Conservation (phyloP, 2,797 vertebrate species). For the Diglossa cyanea region DNA sequence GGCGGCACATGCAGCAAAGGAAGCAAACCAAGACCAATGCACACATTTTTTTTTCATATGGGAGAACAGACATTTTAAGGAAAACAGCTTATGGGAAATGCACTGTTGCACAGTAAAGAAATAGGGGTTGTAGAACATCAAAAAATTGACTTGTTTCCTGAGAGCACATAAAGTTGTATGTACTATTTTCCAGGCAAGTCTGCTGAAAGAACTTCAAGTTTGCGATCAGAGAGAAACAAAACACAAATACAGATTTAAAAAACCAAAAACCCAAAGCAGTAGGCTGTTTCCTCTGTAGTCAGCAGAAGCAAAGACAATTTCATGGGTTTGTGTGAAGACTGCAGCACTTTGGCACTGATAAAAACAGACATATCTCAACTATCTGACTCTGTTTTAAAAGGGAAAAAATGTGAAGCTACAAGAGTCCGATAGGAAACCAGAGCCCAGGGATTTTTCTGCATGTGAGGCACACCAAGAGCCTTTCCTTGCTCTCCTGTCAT, state of each 20-base stretch:
- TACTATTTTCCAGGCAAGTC: not conserved
- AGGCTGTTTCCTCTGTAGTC: not conserved
- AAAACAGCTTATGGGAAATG: not conserved
- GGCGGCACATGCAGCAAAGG: not conserved
- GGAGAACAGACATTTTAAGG: not conserved
- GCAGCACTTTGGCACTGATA: not conserved
- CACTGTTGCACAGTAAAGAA: not conserved
- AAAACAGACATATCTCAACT: not conserved
- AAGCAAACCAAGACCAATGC: not conserved
- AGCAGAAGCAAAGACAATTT: not conserved
- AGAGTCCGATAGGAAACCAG: not conserved
- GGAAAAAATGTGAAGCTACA: not conserved
- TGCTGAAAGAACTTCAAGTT: not conserved
- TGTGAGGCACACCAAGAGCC: not conserved
- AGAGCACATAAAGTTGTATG: not conserved
- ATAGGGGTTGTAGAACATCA: fast-evolving
- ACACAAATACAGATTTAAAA: fast-evolving
- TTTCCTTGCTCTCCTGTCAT: slow-evolving; percentile 18
- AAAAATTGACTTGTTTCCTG: not conserved
- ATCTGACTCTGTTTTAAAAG: not conserved
- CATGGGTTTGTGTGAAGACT: not conserved
- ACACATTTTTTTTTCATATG: not conserved
- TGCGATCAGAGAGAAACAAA: not conserved
- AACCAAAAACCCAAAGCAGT: fast-evolving
- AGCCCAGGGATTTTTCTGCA: not conserved